Evolutionary conservation across 2,888 invertebrate genomes (phyloP), one percentile per base, ranked within the genome.

Genomic region (Lissonota sp.): DNA sequence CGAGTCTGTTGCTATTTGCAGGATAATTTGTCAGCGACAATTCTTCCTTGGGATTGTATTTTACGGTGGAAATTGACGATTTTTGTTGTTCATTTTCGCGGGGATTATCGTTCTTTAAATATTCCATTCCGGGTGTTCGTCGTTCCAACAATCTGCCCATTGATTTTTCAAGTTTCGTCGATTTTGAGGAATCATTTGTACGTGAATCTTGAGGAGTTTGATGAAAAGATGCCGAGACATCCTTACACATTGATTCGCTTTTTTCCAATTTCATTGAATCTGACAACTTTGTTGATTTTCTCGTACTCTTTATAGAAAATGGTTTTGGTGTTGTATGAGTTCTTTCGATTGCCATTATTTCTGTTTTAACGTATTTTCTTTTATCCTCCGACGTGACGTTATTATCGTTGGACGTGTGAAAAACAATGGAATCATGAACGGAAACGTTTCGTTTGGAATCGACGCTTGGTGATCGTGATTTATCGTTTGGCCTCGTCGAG

Each of bases 11-110:
- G n/a, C 49, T 55, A 12, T 58, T 64, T 0, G 79, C 39, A 58
- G 66, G 7, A 14, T 71, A 71, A 72, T 67, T 76, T 8, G 37
- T 40, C 42, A 46, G n/a, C 3, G 72, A 39, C 7, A 67, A 71
- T 72, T 72, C 40, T 14, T 62, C 44, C n/a, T 62, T 40, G 10
- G 63, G n/a, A 14, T 49, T 55, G 44, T 12, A n/a, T 39, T 69
- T 39, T 60, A 26, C 72, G 76, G 26, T 26, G 26, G 26, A 26
- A 26, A 26, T 67, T 44, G 57, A 10, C 53, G 16, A 12, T 4
- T 12, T n/a, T 39, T 5, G 4, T 26, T 6, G 57, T 8, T 10
- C 26, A 7, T 40, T 70, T 5, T 60, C 58, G 6, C 6, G 6
- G 37, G 49, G 8, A 44, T 14, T 44, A 40, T 5, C 6, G 40